phyloP scores from a whole-genome alignment of 2,113 vertebrate genomes.

The Trinectes maculatus region DNA sequence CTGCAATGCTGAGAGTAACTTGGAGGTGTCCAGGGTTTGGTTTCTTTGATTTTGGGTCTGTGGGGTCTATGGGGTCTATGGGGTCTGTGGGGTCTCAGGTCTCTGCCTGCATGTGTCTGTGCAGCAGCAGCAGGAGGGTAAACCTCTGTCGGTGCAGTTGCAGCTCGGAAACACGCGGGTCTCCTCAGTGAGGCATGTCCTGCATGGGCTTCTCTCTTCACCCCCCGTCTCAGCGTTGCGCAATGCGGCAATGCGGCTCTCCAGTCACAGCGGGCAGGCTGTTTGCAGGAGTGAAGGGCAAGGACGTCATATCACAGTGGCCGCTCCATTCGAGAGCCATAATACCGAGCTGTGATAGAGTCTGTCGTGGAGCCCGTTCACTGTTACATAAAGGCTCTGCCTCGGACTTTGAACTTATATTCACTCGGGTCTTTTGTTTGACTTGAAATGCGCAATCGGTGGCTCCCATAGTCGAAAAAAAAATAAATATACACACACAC shows the following conservation, averaged over 20 bases:
- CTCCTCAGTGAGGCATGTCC: slow-evolving; percentile 60
- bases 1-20: too few relatives aligned
- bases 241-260: slow-evolving; percentile 79
- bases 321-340: slow-evolving; percentile 28
- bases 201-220: slow-evolving; percentile 54
- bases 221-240: slow-evolving; percentile 76
- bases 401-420: slow-evolving; percentile 25
- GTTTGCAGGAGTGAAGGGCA: slow-evolving; percentile 59
- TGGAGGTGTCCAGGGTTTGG: too few relatives aligned
- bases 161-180: slow-evolving; percentile 55
- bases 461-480: background rate
- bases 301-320: slow-evolving; percentile 41
- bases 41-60: too few relatives aligned
- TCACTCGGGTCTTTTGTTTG: slow-evolving; percentile 38
- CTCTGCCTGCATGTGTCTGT: slow-evolving; percentile 22
- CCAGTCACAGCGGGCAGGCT: slow-evolving; percentile 59
- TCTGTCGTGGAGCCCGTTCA: background rate
- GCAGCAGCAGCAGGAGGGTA: slow-evolving; percentile 1
- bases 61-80: too few relatives aligned
- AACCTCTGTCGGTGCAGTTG: slow-evolving; percentile 44
- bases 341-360: slow-evolving; percentile 1
- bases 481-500: background rate
- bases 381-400: slow-evolving; percentile 22
- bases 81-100: slow-evolving; percentile 9
- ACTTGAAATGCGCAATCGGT: slow-evolving; percentile 1